Base-by-base conservation (phyloP, 2,888 invertebrate genomes). In the Phaedon cochleariae region DNA sequence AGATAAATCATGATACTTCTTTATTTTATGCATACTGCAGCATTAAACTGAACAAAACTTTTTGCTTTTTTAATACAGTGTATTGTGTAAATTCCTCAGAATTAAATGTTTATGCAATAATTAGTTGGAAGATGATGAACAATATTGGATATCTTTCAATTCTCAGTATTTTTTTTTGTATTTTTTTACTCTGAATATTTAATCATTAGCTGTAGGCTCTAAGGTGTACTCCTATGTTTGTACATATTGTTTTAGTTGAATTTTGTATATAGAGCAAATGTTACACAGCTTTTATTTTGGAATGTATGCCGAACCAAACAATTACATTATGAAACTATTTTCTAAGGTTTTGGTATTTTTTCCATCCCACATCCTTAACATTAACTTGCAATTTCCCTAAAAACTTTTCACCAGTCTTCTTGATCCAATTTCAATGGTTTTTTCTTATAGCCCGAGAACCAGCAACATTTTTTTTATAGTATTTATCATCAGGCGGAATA, bases 281-380 rank as follows among this genome's bases (percentile, higher is more conserved):
- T 70, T 68, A 70, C 68, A 70, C 68, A 65, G n/a, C 66, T 73
- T 72, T 73, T 73, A 64, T 68, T 71, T 65, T 65, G 60, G 67
- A 67, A 67, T 68, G 71, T 71, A 70, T 69, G 65, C 65, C 65
- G 67, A 65, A 67, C 61, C 65, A 59, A 62, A 66, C 45, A 46
- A 62, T 61, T 15, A 34, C 52, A 45, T 17, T 22, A 17, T 46
- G 45, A 17, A 18, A n/a, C 22, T 49, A 21, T 59, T 49, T 22
- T 59, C 37, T 52, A 15, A 37, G 49, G 48, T 49, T 59, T 34
- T 59, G 49, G 49, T 31, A 26, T 22, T 48, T 45, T 59, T 29
- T 49, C 34, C 20, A 20, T 53, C 31, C 31, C 34, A 53, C 29
- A 17, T 52, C 49, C 26, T 21, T 29, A 29, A 53, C 41, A 41